These are phyloP conservation scores for Macrobrachium rosenbergii DNA, from an alignment of 1,140 invertebrate genomes.

Conservation along the genomic window DNA sequence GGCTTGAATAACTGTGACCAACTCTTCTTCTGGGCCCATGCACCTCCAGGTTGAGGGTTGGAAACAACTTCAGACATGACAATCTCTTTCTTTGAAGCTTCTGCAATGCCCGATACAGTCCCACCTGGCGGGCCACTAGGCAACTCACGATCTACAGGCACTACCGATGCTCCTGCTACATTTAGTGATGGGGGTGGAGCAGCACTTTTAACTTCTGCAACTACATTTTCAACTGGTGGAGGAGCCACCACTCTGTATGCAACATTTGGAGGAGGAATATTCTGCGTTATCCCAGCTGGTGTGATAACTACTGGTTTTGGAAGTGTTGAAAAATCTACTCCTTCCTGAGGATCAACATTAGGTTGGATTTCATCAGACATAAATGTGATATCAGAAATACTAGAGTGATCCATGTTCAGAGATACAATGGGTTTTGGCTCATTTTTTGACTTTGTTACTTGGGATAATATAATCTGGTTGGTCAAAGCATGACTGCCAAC, in stretches of 20 bases:
- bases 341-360: constrained; percentile 39
- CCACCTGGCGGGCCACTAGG: not conserved
- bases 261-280: constrained; percentile 19
- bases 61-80: not conserved
- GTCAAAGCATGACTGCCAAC: not conserved
- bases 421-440: constrained; percentile 14
- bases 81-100: constrained; percentile 20
- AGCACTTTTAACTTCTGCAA: too few species aligned
- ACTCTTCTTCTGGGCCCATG: constrained; percentile 60
- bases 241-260: not conserved
- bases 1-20: constrained; percentile 58
- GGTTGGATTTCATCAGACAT: constrained; percentile 60
- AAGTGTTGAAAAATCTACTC: constrained; percentile 30
- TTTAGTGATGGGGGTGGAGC: too few species aligned
- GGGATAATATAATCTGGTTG: not conserved
- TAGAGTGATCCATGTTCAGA: constrained; percentile 23
- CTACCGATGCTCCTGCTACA: too few species aligned
- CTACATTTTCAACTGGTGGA: too few species aligned
- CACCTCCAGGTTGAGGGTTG: constrained; percentile 40
- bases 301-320: constrained; percentile 2
- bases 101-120: not conserved
- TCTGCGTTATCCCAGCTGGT: not conserved
- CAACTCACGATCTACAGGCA: too few species aligned
- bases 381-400: constrained; percentile 43
- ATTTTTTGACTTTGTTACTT: constrained; percentile 18